Percentiles rank a stretch among this genome's conserved stretches.
Evolutionary conservation across 1,140 invertebrate genomes (phyloP).

Genomic region (Trichonephila clavipes): DNA sequence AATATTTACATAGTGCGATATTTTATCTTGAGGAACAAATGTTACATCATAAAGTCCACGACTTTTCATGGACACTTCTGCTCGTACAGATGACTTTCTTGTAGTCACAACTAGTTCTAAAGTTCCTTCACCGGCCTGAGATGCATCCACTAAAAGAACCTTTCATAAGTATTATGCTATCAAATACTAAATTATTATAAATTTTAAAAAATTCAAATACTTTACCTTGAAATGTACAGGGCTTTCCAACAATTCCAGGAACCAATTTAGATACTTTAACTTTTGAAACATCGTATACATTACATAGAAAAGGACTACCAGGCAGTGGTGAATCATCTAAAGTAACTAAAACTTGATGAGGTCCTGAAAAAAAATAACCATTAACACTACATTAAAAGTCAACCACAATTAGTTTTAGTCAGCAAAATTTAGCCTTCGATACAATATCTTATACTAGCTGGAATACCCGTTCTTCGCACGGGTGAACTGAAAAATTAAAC

Average conservation of each 20-base stretch:
- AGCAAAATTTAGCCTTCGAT: too few species aligned
- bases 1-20: conserved; percentile 96
- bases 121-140: conserved; percentile 96
- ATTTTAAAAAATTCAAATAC: conserved; percentile 20
- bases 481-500: too few species aligned
- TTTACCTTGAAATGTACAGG: conserved; percentile 81
- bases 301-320: conserved; percentile 95
- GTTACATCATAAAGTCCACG: conserved; percentile 97
- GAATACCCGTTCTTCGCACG: too few species aligned
- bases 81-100: conserved; percentile 86
- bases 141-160: conserved; percentile 89
- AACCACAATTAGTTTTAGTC: too few species aligned
- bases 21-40: conserved; percentile 94
- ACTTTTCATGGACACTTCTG: conserved; percentile 90
- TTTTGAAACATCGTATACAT: conserved; percentile 94
- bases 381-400: not conserved
- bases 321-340: conserved; percentile 91
- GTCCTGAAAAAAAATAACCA: conserved; percentile 81
- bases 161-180: not conserved
- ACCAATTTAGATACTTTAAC: conserved; percentile 90
- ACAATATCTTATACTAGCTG: too few species aligned
- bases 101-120: conserved; percentile 96
- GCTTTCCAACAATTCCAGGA: conserved; percentile 80
- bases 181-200: not conserved
- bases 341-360: conserved; percentile 90